Evolutionary conservation across 2,113 vertebrate species (phyloP), one percentile per base, ranked within the genome.

Genomic region (Martes martes): DNA sequence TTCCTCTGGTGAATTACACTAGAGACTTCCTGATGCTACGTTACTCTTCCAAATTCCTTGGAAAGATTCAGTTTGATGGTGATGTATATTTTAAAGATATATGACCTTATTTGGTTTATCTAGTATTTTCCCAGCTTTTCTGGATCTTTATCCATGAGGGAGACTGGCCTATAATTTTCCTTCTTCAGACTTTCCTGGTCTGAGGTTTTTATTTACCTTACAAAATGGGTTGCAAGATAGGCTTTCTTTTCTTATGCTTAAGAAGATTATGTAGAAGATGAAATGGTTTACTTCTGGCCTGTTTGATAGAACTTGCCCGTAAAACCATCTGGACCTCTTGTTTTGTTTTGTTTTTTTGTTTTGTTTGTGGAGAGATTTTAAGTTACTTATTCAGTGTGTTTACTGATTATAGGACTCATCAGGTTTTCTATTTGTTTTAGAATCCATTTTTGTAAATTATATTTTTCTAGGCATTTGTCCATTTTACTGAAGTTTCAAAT

Each of bases 131-230:
- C 23, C 23, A 31, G 6, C 2, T 67, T 71, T 52, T 69, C 78
- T 92, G 42, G 13, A 39, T 91, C 50, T 94, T 95, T 81, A 76
- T 81, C 89, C 23, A 52, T 80, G 61, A 63, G 19, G 91, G 33
- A 74, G 83, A 81, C 76, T 94, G 33, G 14, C 42, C 71, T 79
- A 5, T 89, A 63, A 89, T 92, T 95, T 96, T 87, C 42, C 42
- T 42, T 93, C 79, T 85, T 79, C 26, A 95, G 47, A 69, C 15
- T 47, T 67, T 81, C 4, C 39, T 92, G 28, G 57, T 45, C 24
- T 92, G 47, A 74, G 65, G 39, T 74, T 89, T 96, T 95, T 74
- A 47, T 76, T 89, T 33, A 57, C 42, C 19, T 97, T 57, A 74
- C 47, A 84, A 95, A 81, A 57, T 82, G 65, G 9, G 21, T 90